Evolutionary conservation across 2,797 vertebrate genomes (phyloP).

Genomic region (Caiman crocodilus): DNA sequence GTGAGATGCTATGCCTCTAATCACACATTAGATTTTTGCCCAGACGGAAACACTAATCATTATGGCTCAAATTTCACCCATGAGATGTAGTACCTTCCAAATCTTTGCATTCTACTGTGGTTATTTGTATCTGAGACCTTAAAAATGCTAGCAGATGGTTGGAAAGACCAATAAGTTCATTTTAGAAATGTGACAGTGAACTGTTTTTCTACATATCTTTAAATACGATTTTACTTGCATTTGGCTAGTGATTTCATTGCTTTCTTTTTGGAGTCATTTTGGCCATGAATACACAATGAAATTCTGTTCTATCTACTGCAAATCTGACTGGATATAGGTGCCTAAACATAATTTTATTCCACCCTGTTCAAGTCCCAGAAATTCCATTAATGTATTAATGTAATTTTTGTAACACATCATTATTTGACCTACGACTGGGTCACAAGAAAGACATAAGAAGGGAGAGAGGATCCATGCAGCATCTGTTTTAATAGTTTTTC

Average conservation of each 20-base stretch:
- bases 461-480: too few relatives aligned
- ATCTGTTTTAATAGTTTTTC: too few relatives aligned
- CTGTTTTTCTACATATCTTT: neutral
- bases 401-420: too few relatives aligned
- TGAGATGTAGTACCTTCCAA: neutral
- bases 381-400: too few relatives aligned
- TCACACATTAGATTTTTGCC: neutral
- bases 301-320: too few relatives aligned
- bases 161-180: neutral
- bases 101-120: neutral
- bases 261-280: neutral
- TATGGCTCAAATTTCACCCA: neutral
- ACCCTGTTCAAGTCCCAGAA: too few relatives aligned
- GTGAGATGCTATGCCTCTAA: neutral
- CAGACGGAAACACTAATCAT: neutral
- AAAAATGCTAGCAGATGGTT: neutral
- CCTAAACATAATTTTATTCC: too few relatives aligned
- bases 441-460: too few relatives aligned
- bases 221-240: neutral
- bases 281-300: too few relatives aligned
- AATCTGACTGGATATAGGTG: too few relatives aligned
- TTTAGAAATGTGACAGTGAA: neutral
- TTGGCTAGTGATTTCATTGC: neutral
- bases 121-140: neutral
- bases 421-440: too few relatives aligned